phyloP scores from a whole-genome alignment of 2,113 vertebrate genomes.

The Dolichallabes microphthalmus region DNA sequence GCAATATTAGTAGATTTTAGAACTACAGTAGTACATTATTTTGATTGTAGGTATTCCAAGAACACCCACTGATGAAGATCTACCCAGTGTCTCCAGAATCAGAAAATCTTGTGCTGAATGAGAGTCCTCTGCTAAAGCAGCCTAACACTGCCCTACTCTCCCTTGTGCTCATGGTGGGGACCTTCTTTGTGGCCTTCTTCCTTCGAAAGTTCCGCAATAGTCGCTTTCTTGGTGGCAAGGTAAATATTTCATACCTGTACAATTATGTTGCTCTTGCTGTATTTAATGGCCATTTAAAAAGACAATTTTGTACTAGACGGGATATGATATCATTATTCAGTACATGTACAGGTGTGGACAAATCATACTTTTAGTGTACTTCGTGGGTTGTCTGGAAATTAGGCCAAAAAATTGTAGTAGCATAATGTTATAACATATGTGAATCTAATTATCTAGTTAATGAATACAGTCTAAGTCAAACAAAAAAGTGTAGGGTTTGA shows the following conservation, averaged over 20 bases:
- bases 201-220: slow-evolving; percentile 97
- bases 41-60: slow-evolving; percentile 83
- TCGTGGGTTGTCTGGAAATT: slow-evolving; percentile 3
- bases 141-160: slow-evolving; percentile 96
- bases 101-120: slow-evolving; percentile 30
- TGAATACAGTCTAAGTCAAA: not conserved
- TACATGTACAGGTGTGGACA: not conserved
- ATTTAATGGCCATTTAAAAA: not conserved
- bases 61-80: slow-evolving; percentile 86
- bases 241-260: slow-evolving; percentile 49
- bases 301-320: no score
- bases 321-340: not conserved
- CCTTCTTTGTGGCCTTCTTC: slow-evolving; percentile 96
- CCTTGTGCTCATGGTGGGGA: slow-evolving; percentile 94
- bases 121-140: slow-evolving; percentile 75
- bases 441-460: not conserved
- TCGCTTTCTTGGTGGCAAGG: slow-evolving; percentile 94
- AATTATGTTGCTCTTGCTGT: not conserved
- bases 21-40: not conserved
- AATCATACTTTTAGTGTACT: not conserved
- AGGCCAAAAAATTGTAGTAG: not conserved
- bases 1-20: not conserved
- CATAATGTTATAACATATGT: not conserved
- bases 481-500: not conserved
- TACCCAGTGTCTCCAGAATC: slow-evolving; percentile 75